A percentile compares a stretch with the other conserved stretches of the same genome.
These are phyloP conservation scores for Rhabditophanes sp. DNA, from an alignment of 2,888 invertebrate species.

Conservation along the genomic window DNA sequence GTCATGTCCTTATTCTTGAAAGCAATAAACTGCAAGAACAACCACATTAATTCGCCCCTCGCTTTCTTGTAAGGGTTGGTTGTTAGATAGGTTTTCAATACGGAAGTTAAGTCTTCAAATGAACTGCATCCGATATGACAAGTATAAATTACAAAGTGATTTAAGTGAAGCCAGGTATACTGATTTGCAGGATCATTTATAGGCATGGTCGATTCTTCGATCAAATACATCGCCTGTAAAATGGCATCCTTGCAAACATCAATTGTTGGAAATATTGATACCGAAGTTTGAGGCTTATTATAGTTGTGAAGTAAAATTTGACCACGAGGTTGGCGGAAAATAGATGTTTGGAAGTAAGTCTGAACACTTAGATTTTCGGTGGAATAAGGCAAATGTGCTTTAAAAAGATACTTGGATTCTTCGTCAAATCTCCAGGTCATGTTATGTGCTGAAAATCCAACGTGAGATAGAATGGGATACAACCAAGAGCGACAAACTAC, in stretches of 20 bases:
- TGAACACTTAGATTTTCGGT: slow-evolving; percentile 17
- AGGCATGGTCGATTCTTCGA: slow-evolving; percentile 13
- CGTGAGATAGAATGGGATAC: slow-evolving; percentile 14
- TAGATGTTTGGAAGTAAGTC: slow-evolving; percentile 25
- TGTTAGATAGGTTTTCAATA: slow-evolving; percentile 10
- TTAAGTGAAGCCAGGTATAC: slow-evolving; percentile 21
- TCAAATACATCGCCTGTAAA: slow-evolving; percentile 21
- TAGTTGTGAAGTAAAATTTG: slow-evolving; percentile 19
- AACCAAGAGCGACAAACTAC: slow-evolving; percentile 17
- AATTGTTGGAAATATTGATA: no score
- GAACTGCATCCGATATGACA: no score
- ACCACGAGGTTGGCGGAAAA: slow-evolving; percentile 31
- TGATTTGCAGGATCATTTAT: slow-evolving; percentile 12
- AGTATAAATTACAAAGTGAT: slow-evolving; percentile 13
- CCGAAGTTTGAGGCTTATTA: no score
- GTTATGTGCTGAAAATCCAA: slow-evolving; percentile 8
- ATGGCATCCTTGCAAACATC: no score
- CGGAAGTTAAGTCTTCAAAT: slow-evolving; percentile 3
- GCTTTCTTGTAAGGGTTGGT: slow-evolving; percentile 54
- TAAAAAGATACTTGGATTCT: slow-evolving; percentile 9
- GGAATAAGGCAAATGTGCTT: slow-evolving; percentile 17
- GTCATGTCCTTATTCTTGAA: slow-evolving; percentile 53
- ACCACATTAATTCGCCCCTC: slow-evolving; percentile 96
- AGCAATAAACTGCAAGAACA: slow-evolving; percentile 83
- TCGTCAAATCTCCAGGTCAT: slow-evolving; percentile 8